phyloP scores from a whole-genome alignment of 2,888 invertebrate species.

The Rambutsinella grinnellia region DNA sequence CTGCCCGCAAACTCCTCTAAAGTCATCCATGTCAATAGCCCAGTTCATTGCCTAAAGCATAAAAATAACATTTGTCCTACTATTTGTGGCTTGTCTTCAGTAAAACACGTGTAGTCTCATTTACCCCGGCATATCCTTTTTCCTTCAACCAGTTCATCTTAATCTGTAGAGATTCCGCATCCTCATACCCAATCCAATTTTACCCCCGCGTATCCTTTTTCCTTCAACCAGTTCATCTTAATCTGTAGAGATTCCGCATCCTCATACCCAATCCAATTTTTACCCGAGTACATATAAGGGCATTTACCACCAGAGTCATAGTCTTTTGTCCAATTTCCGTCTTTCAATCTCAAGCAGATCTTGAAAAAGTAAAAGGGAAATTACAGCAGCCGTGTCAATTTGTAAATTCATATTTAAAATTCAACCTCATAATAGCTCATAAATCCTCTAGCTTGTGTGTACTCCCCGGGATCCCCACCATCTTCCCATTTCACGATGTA shows the following conservation, averaged over 20 bases:
- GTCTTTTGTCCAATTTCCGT: conserved; percentile 82
- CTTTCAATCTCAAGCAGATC: conserved; percentile 84
- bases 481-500: conserved; percentile 71
- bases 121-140: conserved; percentile 57
- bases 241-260: conserved; percentile 84
- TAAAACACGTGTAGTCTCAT: background rate
- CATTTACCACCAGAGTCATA: conserved; percentile 88
- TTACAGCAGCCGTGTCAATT: too few species aligned
- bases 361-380: conserved; percentile 67
- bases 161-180: conserved; percentile 83
- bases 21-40: conserved; percentile 93
- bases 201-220: conserved; percentile 66
- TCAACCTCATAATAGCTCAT: conserved; percentile 89
- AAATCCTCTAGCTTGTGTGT: conserved; percentile 89
- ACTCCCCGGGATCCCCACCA: conserved; percentile 87
- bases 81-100: background rate
- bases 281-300: conserved; percentile 87
- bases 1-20: conserved; percentile 84
- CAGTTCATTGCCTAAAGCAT: conserved; percentile 55
- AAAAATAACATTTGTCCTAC: background rate
- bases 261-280: conserved; percentile 88
- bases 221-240: conserved; percentile 90
- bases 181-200: conserved; percentile 81
- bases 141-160: conserved; percentile 91
- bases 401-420: too few species aligned